Evolutionary conservation across 2,888 invertebrate species (phyloP), one percentile per base, ranked within the genome.

Genomic region (Agrotis ipsilon): DNA sequence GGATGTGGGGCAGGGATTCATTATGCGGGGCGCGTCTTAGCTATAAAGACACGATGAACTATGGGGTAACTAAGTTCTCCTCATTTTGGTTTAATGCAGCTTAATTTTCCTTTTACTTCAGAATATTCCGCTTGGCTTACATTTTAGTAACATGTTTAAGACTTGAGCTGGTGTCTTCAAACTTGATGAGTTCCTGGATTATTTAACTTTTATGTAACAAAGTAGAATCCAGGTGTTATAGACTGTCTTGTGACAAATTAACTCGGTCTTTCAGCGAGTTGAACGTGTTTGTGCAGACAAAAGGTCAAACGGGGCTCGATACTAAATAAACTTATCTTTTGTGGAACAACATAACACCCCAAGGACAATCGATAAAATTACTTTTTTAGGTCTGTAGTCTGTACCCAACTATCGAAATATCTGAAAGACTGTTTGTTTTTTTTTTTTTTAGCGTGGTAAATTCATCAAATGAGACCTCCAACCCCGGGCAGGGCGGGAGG

Each of bases 21-120:
- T 82, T 81, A 78, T 78, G 63, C 72, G 61, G 46, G 57, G n/a
- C 48, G 52, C 74, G 57, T 82, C 79, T 81, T 55, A 49, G 49
- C 61, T 82, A 43, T 71, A 62, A 64, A 78, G 78, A 67, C 57
- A 68, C 58, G 64, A 58, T 70, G 64, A 69, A 70, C 61, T 65
- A 49, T 52, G 61, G 39, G 57, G 21, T 76, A 69, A 76, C 77
- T 76, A 65, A 64, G 46, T 81, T 70, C 0, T 51, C 57, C 61
- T 58, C 52, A 49, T 51, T 76, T 52, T 27, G 57, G 58, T 58
- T 60, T 59, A 75, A 60, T 62, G 32, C 46, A 68, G 60, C 61
- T 46, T 67, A 48, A 80, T 76, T 45, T 70, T 43, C 27, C n/a
- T n/a, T 45, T 72, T 58, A 58, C 46, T 63, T 73, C 19, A 18